Conservation (phyloP, 1,140 invertebrate genomes). For the Magallana gigas region DNA sequence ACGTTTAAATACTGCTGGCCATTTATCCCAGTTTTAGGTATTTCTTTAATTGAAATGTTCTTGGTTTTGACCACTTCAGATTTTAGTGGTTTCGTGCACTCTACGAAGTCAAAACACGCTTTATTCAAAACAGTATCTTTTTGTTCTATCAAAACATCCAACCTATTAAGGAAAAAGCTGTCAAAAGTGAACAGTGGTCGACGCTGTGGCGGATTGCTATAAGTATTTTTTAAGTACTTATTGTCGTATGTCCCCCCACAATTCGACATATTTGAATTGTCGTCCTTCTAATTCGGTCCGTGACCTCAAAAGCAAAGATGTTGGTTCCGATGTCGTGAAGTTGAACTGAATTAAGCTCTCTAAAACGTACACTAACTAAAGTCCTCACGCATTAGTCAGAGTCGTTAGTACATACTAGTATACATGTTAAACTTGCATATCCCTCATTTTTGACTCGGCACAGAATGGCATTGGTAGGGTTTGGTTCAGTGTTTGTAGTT, state of each 20-base stretch:
- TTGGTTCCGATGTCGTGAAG: not conserved
- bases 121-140: not conserved
- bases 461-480: not conserved
- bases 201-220: not conserved
- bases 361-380: not conserved
- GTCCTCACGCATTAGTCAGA: not conserved
- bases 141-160: not conserved
- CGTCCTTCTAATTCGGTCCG: not conserved
- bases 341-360: not conserved
- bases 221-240: not conserved
- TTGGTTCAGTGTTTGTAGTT: not conserved
- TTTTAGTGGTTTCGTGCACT: too few species aligned
- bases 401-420: not conserved
- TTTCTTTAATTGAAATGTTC: too few species aligned
- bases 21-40: too few species aligned
- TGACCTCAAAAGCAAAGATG: not conserved
- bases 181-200: conserved; percentile 3
- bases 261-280: not conserved
- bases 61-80: too few species aligned
- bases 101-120: too few species aligned
- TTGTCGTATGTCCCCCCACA: not conserved
- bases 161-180: not conserved
- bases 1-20: too few species aligned
- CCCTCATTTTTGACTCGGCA: not conserved
- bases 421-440: not conserved